Percentiles rank a stretch among this genome's conserved stretches.
Conservation (phyloP, 2,113 vertebrate genomes). For the Cyprinus carpio region DNA sequence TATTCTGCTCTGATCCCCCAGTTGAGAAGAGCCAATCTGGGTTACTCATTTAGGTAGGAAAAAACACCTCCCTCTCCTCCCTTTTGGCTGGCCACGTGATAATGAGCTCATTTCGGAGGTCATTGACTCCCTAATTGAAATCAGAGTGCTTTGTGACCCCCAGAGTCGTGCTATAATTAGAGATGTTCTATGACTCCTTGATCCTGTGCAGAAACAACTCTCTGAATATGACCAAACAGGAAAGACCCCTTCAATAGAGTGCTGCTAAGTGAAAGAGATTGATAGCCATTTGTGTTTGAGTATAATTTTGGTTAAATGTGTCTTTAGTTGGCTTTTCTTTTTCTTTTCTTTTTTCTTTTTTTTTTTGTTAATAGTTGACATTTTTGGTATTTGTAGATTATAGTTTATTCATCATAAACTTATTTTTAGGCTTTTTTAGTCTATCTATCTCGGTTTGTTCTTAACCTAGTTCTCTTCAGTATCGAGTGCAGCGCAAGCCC, state of each 20-base stretch:
- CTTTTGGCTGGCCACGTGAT: conserved; percentile 45
- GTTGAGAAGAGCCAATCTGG: conserved; percentile 49
- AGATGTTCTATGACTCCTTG: conserved; percentile 39
- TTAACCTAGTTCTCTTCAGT: conserved; percentile 24
- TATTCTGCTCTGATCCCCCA: conserved; percentile 32
- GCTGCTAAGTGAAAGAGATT: not conserved
- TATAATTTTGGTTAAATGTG: not conserved
- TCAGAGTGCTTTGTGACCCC: conserved; percentile 43
- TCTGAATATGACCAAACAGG: conserved; percentile 32
- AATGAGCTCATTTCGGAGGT: conserved; percentile 59
- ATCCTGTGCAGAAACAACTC: conserved; percentile 48
- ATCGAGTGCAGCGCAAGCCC: conserved; percentile 26
- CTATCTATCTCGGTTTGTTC: conserved; percentile 25
- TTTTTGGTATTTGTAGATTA: not conserved
- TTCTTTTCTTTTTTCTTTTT: not conserved
- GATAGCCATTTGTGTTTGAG: not conserved
- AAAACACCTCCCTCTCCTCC: conserved; percentile 47
- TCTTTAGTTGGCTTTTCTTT: not conserved
- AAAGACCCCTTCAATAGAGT: not conserved
- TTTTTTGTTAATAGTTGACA: not conserved
- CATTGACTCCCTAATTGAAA: conserved; percentile 56
- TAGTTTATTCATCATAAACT: not conserved
- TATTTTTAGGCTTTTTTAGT: conserved; percentile 8
- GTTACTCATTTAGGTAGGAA: conserved; percentile 55
- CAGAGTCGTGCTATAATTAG: conserved; percentile 53